Conservation (phyloP, 2,888 invertebrate species). For the Formica aserva region DNA sequence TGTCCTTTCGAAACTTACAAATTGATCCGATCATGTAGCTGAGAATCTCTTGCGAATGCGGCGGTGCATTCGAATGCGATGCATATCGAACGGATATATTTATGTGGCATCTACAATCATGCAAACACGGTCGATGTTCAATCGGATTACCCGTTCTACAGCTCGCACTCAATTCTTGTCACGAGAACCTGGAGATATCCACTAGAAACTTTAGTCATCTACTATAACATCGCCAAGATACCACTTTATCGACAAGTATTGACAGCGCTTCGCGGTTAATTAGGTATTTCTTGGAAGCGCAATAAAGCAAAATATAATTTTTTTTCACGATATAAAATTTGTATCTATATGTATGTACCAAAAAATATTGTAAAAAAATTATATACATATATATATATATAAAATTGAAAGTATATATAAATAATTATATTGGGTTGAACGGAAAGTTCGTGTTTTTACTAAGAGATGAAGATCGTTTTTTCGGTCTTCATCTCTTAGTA, state of each 20-base stretch:
- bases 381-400: neutral
- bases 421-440: neutral
- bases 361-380: neutral
- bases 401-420: neutral
- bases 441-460: too few relatives aligned
- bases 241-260: conserved; percentile 26
- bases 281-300: conserved; percentile 10
- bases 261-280: conserved; percentile 38
- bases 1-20: conserved; percentile 45
- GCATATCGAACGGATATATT: conserved; percentile 41
- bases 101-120: conserved; percentile 38
- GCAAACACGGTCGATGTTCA: conserved; percentile 40
- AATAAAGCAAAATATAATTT: neutral
- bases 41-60: conserved; percentile 17
- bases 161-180: conserved; percentile 41
- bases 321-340: neutral
- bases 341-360: neutral
- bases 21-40: conserved; percentile 41
- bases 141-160: conserved; percentile 36
- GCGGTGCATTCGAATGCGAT: conserved; percentile 29
- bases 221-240: conserved; percentile 11
- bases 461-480: too few relatives aligned
- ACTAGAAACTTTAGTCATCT: conserved; percentile 45
- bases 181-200: conserved; percentile 22
- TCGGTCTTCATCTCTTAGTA: too few relatives aligned